Evolutionary conservation across 2,113 vertebrate species (phyloP), one percentile per base, ranked within the genome.

Genomic region (Gallinago paraguaiae): DNA sequence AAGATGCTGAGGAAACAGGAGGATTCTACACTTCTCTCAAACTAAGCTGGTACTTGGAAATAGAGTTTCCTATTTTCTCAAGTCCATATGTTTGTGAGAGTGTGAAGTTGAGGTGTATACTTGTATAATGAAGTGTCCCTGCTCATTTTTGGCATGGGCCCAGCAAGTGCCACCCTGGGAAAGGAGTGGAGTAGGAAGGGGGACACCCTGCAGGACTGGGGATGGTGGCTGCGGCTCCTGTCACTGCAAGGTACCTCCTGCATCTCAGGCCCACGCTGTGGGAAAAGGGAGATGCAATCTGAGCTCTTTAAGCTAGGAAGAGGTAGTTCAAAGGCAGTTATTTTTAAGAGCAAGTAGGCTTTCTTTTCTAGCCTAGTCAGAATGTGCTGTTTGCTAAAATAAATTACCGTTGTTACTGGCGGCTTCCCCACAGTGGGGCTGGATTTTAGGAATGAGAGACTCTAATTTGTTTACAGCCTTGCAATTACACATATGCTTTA

Each of bases 401-500:
- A 95, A 95, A 96, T 95, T 88, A 46, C 86, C 82, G 65, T 93
- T 70, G 51, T 96, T 96, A 93, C 67, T 91, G 74, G 77, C 50
- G 79, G 53, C 83, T 92, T 94, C 86, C 65, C 83, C 48, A 51
- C 72, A 70, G 67, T 71, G 86, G 68, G 67, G 17, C 77, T 96
- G 71, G 87, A 86, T 93, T 96, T 94, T 94, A 90, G 92, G 39
- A 95, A 90, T 88, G 65, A 90, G 92, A 86, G 53, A 50, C 69
- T 96, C 80, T 94, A 95, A 94, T 96, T 95, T 97, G 78, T 93
- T 95, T 93, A 92, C 45, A 90, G 27, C 48, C 70, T 86, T 79
- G 45, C 77, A 87, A 94, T 93, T 95, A 92, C 57, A 92, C 90
- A 86, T 81, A 60, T n/a, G 25, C 64, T 88, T 86, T 90, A 93